Base-by-base conservation (phyloP, 2,113 vertebrate species). In the Apodemus speciosus region DNA sequence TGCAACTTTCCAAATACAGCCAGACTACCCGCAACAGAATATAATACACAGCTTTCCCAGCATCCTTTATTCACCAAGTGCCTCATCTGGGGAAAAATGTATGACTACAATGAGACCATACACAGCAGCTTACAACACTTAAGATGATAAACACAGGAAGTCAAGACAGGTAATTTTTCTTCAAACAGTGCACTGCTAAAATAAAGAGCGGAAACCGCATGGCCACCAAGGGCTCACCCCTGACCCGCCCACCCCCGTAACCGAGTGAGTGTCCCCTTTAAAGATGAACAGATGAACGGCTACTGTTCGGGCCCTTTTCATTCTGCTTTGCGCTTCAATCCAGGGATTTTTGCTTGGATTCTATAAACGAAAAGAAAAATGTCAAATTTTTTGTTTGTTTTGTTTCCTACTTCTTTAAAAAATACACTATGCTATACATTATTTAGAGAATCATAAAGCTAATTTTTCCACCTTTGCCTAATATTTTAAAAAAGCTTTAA, bases 291-390 rank as follows among this genome's bases (percentile, higher is more conserved):
- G 97, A 97, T 94, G 96, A 98, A 97, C 86, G 96, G 97, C 97
- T 97, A 97, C 94, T 84, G 30, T 32, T 89, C 95, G 95, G 85
- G 95, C 89, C 13, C 79, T 97, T 81, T 62, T 83, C 98, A 99
- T 94, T 99, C 99, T 0, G 98, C 60, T 98, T 99, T 99, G 95
- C 99, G 99, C 96, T 99, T 99, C 98, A 99, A 97, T 83, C 99
- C 99, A 9, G 99, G 99, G 81, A 99, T 99, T 98, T 99, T 99
- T 76, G 99, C 99, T 98, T 99, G 99, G 98, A 99, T 98, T 98
- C 99, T 99, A 94, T 27, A 97, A 96, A 83, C 80, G 58, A 91
- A 93, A 83, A 32, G 15, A 30, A 62, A 94, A 85, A 72, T 8
- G n/a, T 93, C 68, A 94, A 86, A 27, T 18, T 49, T 85, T 87